A percentile compares a stretch with the other conserved stretches of the same genome.
Conservation (phyloP, 2,888 invertebrate genomes). For the Octonoba sinensis region DNA sequence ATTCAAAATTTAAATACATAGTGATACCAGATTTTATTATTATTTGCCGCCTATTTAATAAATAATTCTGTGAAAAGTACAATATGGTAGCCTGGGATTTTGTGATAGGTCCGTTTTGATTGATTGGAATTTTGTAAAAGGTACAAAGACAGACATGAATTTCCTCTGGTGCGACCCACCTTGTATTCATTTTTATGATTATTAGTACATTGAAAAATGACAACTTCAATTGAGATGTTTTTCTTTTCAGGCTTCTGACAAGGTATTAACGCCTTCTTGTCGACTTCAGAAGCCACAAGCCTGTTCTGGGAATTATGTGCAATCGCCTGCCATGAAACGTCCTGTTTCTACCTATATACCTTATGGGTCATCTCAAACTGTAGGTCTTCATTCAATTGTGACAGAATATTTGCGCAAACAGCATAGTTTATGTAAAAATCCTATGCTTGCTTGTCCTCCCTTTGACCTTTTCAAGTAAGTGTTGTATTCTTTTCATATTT, state of each 20-base stretch:
- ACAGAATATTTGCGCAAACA: constrained; percentile 97
- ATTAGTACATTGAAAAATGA: too few species aligned
- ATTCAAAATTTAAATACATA: too few species aligned
- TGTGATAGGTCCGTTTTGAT: too few species aligned
- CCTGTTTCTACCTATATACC: constrained; percentile 26
- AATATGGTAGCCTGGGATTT: too few species aligned
- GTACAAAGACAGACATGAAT: too few species aligned
- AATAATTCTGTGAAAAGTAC: too few species aligned
- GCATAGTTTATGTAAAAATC: constrained; percentile 97
- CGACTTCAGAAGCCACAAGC: constrained; percentile 65
- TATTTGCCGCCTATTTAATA: too few species aligned
- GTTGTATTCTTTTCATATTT: neutral
- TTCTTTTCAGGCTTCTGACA: neutral
- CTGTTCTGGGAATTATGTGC: constrained; percentile 65
- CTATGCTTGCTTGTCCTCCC: constrained; percentile 96
- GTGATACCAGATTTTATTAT: too few species aligned
- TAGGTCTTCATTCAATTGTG: constrained; percentile 90
- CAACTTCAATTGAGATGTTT: neutral
- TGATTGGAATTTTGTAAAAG: too few species aligned
- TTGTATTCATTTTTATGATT: too few species aligned
- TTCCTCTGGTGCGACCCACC: too few species aligned
- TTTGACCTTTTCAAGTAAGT: constrained; percentile 91
- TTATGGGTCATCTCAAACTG: constrained; percentile 70
- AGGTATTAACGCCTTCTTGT: constrained; percentile 2
- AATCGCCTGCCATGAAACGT: constrained; percentile 65